Base-by-base conservation (phyloP, 2,113 vertebrate genomes). In the Manacus vitellinus region DNA sequence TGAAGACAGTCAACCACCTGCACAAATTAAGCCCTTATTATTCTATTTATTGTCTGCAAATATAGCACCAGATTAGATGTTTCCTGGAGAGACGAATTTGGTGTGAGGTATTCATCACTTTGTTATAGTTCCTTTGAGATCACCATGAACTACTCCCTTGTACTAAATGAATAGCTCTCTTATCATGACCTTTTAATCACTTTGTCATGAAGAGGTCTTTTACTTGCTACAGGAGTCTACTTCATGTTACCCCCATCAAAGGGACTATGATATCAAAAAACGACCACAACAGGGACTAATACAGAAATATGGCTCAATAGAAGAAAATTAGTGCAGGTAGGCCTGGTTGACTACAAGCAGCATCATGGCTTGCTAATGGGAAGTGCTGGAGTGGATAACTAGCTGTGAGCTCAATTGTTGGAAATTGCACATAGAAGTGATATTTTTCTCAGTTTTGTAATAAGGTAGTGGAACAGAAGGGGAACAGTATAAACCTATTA, bases 41-140 rank as follows among this genome's bases (percentile, higher is more conserved):
- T 92, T 95, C 94, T 97, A 95, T 95, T 95, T 96, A 96, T 95
- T 93, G 41, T 91, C 96, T 95, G 90, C 92, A 97, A 96, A 95
- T 95, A 90, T 30, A 92, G 52, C 49, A 59, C 83, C 76, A 94
- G 80, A 93, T 95, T 94, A 88, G 83, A 63, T 77, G 55, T 85
- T 55, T 92, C 85, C 84, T 65, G 72, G 82, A 84, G 95, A 89
- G 95, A 4, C 0, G 35, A 88, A 88, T 97, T 97, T 92, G 92
- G 91, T 92, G 87, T 95, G 89, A 92, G 88, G 56, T 76, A 90
- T 95, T 96, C 85, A 75, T 86, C 77, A 88, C 76, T 94, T 95
- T 96, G 85, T 95, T 87, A 74, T 6, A 85, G 73, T 31, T 87
- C 24, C 71, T 96, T 95, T 97, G 94, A 95, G 74, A 95, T 83